A percentile compares a stretch with the other conserved stretches of the same genome.
Evolutionary conservation across 1,140 invertebrate species (phyloP).

Genomic region (Drosophila parvula): DNA sequence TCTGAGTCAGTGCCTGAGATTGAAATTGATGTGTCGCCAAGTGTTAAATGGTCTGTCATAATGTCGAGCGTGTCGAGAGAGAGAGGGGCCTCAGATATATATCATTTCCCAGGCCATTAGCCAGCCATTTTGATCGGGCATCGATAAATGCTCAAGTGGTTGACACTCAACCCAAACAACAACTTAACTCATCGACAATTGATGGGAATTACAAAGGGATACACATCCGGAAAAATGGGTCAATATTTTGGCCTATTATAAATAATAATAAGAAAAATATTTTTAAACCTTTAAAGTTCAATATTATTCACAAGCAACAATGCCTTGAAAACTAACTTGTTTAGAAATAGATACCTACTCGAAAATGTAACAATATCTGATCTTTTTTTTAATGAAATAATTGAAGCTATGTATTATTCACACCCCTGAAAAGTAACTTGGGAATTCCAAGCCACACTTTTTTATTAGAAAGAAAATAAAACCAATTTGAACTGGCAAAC

Average conservation of each 20-base stretch:
- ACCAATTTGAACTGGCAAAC: neutral
- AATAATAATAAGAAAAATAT: no score
- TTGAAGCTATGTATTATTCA: no score
- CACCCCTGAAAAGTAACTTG: neutral
- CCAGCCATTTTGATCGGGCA: constrained; percentile 28
- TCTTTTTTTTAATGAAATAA: no score
- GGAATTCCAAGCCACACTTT: neutral
- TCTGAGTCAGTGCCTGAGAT: constrained; percentile 42
- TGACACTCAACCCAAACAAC: constrained; percentile 54
- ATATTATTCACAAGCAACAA: no score
- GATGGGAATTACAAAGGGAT: neutral
- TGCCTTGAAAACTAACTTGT: no score
- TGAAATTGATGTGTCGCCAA: constrained; percentile 53
- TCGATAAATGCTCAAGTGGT: constrained; percentile 64
- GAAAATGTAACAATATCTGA: no score
- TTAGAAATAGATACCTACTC: no score
- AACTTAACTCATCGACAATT: constrained; percentile 37
- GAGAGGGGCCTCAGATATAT: constrained; percentile 3
- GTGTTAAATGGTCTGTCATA: constrained; percentile 72
- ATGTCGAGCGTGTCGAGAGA: constrained; percentile 39
- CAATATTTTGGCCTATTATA: neutral
- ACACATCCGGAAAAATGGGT: constrained; percentile 1
- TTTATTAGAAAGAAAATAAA: neutral
- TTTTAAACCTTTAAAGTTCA: no score
- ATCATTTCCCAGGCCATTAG: constrained; percentile 47